Base-by-base conservation (phyloP, 2,797 vertebrate species). In the Cynodonichthys magdalenae region DNA sequence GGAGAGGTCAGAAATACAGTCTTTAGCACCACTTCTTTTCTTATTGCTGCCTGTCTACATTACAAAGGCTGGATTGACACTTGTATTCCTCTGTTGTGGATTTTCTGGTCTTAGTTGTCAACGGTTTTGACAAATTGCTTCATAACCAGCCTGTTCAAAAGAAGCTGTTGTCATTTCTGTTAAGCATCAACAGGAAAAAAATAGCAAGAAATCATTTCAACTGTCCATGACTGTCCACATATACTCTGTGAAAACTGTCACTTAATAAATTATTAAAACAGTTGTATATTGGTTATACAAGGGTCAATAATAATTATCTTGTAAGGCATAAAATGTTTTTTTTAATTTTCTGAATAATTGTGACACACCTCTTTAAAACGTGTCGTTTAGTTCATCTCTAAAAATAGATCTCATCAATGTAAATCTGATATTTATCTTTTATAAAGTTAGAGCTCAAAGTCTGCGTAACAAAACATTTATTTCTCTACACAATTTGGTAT, bases 111-210 rank as follows among this genome's bases (percentile, higher is more conserved):
- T 15, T 69, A 83, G 78, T 82, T 90, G 82, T 89, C 85, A 89
- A 53, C 62, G 76, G 31, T 79, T 62, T 56, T 77, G 88, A 87
- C 84, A 89, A 90, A 89, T 82, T 81, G 80, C 74, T 78, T 81
- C 78, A 77, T 77, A 85, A 82, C 73, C 64, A 80, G 71, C 47
- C 68, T 63, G 78, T 89, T 79, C 80, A 83, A 84, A 83, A 79
- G 75, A 76, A 80, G 79, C 80, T 80, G 79, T 88, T 85, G 83
- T 89, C 86, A 82, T 79, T 69, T 71, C 73, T 71, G 70, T 77
- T 76, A 59, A 77, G 55, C 57, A 69, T 81, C 81, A 81, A 71
- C 62, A 39, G 45, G 59, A 70, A 63, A 14, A 24, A 24, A 24
- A 24, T 24, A 24, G 69, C 53, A 49, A 67, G 69, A 46, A 55